Evolutionary conservation across 2,797 vertebrate species (phyloP), one percentile per base, ranked within the genome.

Genomic region (Salmo trutta): DNA sequence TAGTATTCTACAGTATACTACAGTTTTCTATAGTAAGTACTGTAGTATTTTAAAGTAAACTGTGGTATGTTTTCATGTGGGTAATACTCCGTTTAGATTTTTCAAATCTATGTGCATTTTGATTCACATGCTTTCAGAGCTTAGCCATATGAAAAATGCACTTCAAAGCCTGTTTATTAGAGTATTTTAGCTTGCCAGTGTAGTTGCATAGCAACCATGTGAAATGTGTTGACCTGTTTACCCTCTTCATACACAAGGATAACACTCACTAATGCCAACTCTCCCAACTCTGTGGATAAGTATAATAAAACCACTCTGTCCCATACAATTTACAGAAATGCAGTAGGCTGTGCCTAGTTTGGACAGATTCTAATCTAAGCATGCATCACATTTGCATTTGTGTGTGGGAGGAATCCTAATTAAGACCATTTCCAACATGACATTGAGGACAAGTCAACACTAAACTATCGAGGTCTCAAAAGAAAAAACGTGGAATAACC

Each of bases 201-300:
- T 79, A 10, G 90, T 91, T 91, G 90, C 89, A 83, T 90, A 89
- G 90, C 90, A 91, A 90, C 89, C 64, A 85, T 59, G 52, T 75
- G 76, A 82, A 85, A 83, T 7, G 51, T 86, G 82, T 81, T 87
- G 90, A 90, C 85, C 89, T 33, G 74, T 74, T 81, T 68, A 74
- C 74, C 52, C 67, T 65, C 54, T 72, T 65, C 33, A 1, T 31
- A 31, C 24, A 8, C 41, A 76, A 82, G 80, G 70, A 80, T 75
- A 73, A 75, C 77, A 71, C 75, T 77, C 77, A 81, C 75, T 77
- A 66, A 53, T 77, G 64, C n/a, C 12, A 3, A 84, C 84, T 86
- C 47, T 51, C 70, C 15, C 69, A 27, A 51, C 21, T 52, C 47
- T 0, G 10, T 71, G 21, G 16, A 36, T 36, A 36, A 62, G 29